Evolutionary conservation across 1,140 invertebrate genomes (phyloP).

Genomic region (Platyscapa corneri): DNA sequence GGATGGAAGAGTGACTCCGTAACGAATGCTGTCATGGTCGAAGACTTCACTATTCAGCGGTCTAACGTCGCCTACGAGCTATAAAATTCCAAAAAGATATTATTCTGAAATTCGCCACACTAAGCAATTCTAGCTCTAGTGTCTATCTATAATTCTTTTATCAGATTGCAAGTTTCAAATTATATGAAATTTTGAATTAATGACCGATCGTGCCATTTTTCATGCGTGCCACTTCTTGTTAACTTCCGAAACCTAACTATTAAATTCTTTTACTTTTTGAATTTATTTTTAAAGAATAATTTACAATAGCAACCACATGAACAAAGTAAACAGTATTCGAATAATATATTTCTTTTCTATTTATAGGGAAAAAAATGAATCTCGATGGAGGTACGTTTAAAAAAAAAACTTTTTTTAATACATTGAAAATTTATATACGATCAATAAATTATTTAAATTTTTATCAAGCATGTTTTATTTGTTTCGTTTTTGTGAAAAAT

Average conservation of each 20-base stretch:
- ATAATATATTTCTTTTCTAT: conserved; percentile 60
- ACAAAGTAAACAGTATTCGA: background rate
- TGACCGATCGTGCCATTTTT: background rate
- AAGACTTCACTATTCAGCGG: too few relatives aligned
- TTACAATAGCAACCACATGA: background rate
- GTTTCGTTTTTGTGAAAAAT: background rate
- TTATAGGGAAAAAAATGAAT: conserved; percentile 83
- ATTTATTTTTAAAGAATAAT: too few relatives aligned
- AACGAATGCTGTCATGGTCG: too few relatives aligned
- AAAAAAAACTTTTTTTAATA: conserved; percentile 9
- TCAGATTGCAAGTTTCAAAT: background rate
- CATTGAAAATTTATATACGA: background rate
- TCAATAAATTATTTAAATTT: background rate
- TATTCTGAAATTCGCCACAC: background rate
- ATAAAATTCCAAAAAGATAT: too few relatives aligned
- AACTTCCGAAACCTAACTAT: background rate
- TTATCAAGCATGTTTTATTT: background rate
- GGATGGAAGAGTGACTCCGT: too few relatives aligned
- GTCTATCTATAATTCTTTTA: too few relatives aligned
- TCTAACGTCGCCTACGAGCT: too few relatives aligned
- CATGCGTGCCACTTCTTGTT: background rate
- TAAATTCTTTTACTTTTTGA: background rate
- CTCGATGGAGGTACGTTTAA: conserved; percentile 81
- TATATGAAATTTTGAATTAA: background rate
- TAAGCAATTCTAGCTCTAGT: background rate